These are phyloP conservation scores for Sebastiscus tertius DNA, from an alignment of 2,797 vertebrate genomes.

Conservation along the genomic window DNA sequence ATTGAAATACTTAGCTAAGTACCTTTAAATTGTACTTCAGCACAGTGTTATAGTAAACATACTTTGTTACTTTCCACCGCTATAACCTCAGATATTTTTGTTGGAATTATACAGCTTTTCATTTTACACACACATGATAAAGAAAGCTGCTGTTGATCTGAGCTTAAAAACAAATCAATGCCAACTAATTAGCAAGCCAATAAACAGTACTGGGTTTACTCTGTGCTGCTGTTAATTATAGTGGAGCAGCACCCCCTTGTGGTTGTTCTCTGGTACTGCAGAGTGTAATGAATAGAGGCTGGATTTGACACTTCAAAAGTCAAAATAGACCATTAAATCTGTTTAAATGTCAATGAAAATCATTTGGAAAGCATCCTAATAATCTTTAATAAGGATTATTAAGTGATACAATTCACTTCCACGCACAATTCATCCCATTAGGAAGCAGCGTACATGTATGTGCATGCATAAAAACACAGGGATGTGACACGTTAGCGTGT, in stretches of 20 bases:
- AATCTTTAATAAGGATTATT: too few species aligned
- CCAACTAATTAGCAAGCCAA: slow-evolving; percentile 7
- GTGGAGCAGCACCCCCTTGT: slow-evolving; percentile 35
- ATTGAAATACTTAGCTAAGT: neutral
- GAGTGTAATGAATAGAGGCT: neutral
- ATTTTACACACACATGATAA: neutral
- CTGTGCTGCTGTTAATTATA: slow-evolving; percentile 9
- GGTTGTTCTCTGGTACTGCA: slow-evolving; percentile 18
- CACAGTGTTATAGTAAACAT: too few species aligned
- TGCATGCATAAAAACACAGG: neutral
- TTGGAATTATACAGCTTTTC: neutral
- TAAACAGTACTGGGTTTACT: neutral
- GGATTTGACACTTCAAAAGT: neutral
- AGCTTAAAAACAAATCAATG: slow-evolving; percentile 4
- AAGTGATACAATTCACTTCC: too few species aligned
- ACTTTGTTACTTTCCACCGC: neutral
- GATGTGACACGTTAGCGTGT: neutral
- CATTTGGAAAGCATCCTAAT: neutral
- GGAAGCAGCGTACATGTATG: neutral
- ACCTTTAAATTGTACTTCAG: neutral
- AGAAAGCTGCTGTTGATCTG: neutral
- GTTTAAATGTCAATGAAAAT: neutral
- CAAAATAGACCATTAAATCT: neutral
- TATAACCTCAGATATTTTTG: neutral
- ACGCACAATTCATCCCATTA: neutral